Percentiles rank a stretch among this genome's conserved stretches.
phyloP scores from a whole-genome alignment of 2,113 vertebrate genomes.

The Hippoglossus stenolepis region DNA sequence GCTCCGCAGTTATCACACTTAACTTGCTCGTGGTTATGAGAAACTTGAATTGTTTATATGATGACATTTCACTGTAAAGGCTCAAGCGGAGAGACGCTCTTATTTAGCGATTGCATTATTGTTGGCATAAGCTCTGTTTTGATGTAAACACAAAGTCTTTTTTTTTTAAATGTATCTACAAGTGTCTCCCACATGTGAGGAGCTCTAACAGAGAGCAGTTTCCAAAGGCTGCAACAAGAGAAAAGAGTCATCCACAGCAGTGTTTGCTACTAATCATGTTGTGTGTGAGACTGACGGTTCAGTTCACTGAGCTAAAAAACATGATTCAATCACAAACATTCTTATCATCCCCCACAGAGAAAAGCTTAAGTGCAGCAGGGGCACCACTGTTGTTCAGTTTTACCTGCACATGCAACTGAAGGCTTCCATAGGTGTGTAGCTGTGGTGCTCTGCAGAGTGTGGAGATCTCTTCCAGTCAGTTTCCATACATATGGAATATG shows the following conservation, averaged over 20 bases:
- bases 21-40: slow-evolving; percentile 49
- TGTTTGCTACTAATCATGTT: slow-evolving; percentile 15
- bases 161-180: background rate
- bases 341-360: background rate
- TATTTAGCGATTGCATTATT: slow-evolving; percentile 18
- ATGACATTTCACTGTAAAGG: slow-evolving; percentile 48
- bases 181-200: background rate
- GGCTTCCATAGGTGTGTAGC: background rate
- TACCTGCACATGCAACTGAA: background rate
- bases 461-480: background rate
- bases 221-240: slow-evolving; percentile 1
- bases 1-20: slow-evolving; percentile 54
- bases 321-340: slow-evolving; percentile 15
- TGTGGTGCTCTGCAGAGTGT: background rate
- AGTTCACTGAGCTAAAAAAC: slow-evolving; percentile 30
- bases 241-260: background rate
- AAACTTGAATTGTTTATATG: slow-evolving; percentile 53
- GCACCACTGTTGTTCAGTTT: background rate
- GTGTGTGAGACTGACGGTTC: slow-evolving; percentile 34
- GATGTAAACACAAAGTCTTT: background rate
- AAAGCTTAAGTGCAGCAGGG: background rate
- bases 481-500: background rate
- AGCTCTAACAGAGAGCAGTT: background rate
- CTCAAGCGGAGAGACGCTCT: background rate
- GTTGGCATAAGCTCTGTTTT: background rate